These are phyloP conservation scores for Hylaeus anthracinus DNA, from an alignment of 1,140 invertebrate genomes.

Conservation along the genomic window DNA sequence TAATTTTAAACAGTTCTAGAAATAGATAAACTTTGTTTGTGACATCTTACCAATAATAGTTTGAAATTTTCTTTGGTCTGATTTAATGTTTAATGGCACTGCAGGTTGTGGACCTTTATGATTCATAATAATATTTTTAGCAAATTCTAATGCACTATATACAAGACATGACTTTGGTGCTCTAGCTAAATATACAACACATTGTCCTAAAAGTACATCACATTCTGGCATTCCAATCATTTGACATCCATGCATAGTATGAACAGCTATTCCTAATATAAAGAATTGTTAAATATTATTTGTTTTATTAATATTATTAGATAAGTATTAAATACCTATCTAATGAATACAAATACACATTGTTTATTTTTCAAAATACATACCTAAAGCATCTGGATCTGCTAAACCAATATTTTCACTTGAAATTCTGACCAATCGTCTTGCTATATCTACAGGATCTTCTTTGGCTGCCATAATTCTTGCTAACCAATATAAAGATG, in stretches of 20 bases:
- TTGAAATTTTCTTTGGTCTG: constrained; percentile 43
- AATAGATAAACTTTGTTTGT: no score
- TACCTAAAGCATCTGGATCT: constrained; percentile 81
- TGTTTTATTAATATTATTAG: background rate
- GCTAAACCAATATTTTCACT: constrained; percentile 86
- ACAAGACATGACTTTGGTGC: constrained; percentile 88
- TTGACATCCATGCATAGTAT: constrained; percentile 88
- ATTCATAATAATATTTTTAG: constrained; percentile 65
- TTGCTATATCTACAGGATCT: constrained; percentile 89
- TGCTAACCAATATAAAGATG: constrained; percentile 90
- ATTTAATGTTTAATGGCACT: constrained; percentile 57
- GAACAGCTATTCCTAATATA: constrained; percentile 82
- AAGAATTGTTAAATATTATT: constrained; percentile 5
- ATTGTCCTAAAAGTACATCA: constrained; percentile 88
- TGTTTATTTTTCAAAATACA: background rate
- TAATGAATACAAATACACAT: background rate
- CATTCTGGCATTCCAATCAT: constrained; percentile 91
- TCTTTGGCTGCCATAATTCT: constrained; percentile 90
- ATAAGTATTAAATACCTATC: background rate
- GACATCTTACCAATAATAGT: constrained; percentile 23
- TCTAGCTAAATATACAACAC: constrained; percentile 86
- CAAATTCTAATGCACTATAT: constrained; percentile 84
- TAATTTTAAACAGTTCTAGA: no score
- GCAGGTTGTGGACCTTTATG: constrained; percentile 54
- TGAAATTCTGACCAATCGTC: constrained; percentile 87